Base-by-base conservation (phyloP, 2,888 invertebrate genomes). In the Serrognathus titanus region DNA sequence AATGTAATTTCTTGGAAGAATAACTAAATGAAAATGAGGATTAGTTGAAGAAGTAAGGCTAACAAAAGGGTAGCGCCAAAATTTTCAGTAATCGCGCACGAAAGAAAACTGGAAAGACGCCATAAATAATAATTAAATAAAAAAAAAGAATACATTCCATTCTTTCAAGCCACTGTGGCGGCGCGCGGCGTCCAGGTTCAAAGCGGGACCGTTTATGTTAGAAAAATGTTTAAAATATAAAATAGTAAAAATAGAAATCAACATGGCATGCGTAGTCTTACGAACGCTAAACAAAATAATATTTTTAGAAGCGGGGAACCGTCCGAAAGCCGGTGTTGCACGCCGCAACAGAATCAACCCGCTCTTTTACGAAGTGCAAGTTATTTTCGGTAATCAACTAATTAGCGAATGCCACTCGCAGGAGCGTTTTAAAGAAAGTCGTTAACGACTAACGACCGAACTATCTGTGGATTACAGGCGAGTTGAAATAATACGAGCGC, bases 361-460 rank as follows among this genome's bases (percentile, higher is more conserved):
- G 16, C 16, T 16, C 16, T 16, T 16, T 16, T 31, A 31, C 24
- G 24, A 31, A 31, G 24, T 31, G 24, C 24, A 31, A 31, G 24
- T 31, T 31, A 31, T 31, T 31, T 31, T 31, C 7, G 66, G 67
- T 64, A 68, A 71, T 69, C 68, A 63, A 66, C 66, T 67, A 70
- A 71, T 70, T 71, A 70, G 70, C 67, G 60, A 65, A 65, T 67
- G 66, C 66, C 64, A 66, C 67, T 70, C 65, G 62, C 62, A 6
- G 35, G 63, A 66, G 63, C 61, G 66, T 67, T 67, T 16, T 66
- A 64, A 64, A 66, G 65, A 62, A 61, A 64, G 69, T 71, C 69
- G 70, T 71, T 71, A 71, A 69, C 68, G 63, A 64, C 68, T 65
- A 70, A 71, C 68, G 67, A 68, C 66, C 63, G 48, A 60, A 59